Evolutionary conservation across 2,797 vertebrate species (phyloP), one percentile per base, ranked within the genome.

Genomic region (Danio jaintianensis): DNA sequence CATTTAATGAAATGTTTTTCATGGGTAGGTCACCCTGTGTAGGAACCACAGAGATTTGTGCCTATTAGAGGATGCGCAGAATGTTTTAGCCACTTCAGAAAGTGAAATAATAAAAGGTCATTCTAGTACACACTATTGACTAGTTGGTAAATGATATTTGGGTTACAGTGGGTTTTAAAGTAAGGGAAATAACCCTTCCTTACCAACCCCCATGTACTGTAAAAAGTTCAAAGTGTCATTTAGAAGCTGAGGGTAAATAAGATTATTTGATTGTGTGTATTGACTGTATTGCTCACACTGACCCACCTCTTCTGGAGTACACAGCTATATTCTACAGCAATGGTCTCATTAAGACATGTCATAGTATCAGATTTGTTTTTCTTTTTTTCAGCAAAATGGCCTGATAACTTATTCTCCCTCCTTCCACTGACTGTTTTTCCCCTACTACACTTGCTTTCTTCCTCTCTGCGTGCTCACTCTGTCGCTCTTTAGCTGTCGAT

Each of bases 331-430:
- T 85, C 22, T 38, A 64, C 81, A 84, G 85, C 74, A 85, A 87
- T 88, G 79, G 86, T 89, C 91, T 92, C 91, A 93, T 93, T 93
- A 93, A 93, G 91, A 93, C 89, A 88, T 93, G 88, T 92, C 87
- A 88, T 90, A 90, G 87, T 84, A 89, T 87, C 88, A 89, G 89
- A 83, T 5, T 15, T 63, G 4, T 18, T 29, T 59, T 59, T 76
- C 58, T 55, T 40, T 47, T 20, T 18, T 50, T 29, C 22, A 12
- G 20, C 16, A 10, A n/a, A 69, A 47, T 61, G 63, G 10, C 52
- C 66, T 75, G 70, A 67, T 78, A 63, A 52, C 74, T 84, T 67
- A 72, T 29, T 79, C 52, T 47, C 40, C 56, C 61, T 53, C n/a
- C 62, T 78, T 75, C 47, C 62, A 47, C 45, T 70, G 9, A 22